Evolutionary conservation across 2,113 vertebrate species (phyloP).

Genomic region (Eptatretus burgeri): DNA sequence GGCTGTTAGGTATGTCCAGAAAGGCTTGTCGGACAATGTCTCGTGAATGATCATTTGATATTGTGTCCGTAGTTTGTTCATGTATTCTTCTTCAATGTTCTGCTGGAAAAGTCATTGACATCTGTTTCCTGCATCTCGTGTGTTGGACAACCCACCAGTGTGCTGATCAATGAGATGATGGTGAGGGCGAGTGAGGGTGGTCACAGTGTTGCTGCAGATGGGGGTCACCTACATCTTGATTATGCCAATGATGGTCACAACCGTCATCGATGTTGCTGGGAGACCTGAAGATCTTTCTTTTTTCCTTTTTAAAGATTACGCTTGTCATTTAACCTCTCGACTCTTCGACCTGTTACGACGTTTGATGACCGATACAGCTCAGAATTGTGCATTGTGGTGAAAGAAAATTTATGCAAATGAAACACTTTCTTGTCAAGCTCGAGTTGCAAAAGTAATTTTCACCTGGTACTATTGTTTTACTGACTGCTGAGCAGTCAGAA

Average conservation of each 20-base stretch:
- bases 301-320: no score
- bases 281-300: no score
- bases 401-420: no score
- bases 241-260: constrained; percentile 1
- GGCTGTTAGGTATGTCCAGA: constrained; percentile 31
- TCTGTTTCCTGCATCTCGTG: not conserved
- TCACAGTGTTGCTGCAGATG: not conserved
- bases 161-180: not conserved
- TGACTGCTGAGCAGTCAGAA: no score
- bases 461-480: no score
- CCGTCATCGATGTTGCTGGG: constrained; percentile 3
- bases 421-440: no score
- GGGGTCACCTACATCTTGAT: not conserved
- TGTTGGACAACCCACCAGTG: not conserved
- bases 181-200: not conserved
- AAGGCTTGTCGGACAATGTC: not conserved
- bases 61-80: not conserved
- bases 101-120: not conserved
- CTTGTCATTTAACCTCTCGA: no score
- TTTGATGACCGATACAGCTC: no score
- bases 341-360: no score
- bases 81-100: not conserved
- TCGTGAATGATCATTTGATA: not conserved
- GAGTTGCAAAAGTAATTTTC: no score
- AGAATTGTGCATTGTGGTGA: no score